A percentile compares a stretch with the other conserved stretches of the same genome.
Evolutionary conservation across 2,888 invertebrate species (phyloP).

Genomic region (Carcina quercana): DNA sequence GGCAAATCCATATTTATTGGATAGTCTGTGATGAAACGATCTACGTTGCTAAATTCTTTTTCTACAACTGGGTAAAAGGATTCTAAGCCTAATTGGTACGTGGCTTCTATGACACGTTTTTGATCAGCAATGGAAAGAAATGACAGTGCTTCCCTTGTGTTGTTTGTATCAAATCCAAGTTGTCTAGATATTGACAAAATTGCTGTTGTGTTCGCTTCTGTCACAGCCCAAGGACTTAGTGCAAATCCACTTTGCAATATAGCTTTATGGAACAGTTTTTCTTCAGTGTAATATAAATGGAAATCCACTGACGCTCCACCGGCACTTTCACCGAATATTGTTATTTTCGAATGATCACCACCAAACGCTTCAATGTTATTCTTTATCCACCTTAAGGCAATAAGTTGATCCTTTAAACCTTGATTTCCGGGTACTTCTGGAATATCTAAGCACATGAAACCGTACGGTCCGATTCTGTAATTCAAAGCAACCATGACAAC

Average conservation of each 20-base stretch:
- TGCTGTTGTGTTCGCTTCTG: constrained; percentile 25
- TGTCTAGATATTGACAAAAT: constrained; percentile 29
- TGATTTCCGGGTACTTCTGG: constrained; percentile 19
- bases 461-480: constrained; percentile 21
- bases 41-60: constrained; percentile 24
- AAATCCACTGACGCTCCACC: constrained; percentile 37
- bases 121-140: constrained; percentile 19
- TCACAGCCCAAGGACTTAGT: constrained; percentile 23
- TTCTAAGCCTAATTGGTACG: constrained; percentile 7
- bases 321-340: constrained; percentile 36
- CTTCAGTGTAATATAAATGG: constrained; percentile 32
- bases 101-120: constrained; percentile 20
- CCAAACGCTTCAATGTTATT: constrained; percentile 40
- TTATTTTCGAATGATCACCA: constrained; percentile 36
- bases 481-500: constrained; percentile 23
- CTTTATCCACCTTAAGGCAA: constrained; percentile 29
- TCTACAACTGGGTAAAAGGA: constrained; percentile 18
- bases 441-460: constrained; percentile 21
- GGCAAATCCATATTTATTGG: constrained; percentile 19
- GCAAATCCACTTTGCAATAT: constrained; percentile 38
- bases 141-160: constrained; percentile 18
- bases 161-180: constrained; percentile 23
- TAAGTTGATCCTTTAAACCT: no score
- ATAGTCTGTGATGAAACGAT: constrained; percentile 23
- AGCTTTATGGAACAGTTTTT: constrained; percentile 31